Evolutionary conservation across 1,140 invertebrate species (phyloP).

Genomic region (Dendrolimus kikuchii): DNA sequence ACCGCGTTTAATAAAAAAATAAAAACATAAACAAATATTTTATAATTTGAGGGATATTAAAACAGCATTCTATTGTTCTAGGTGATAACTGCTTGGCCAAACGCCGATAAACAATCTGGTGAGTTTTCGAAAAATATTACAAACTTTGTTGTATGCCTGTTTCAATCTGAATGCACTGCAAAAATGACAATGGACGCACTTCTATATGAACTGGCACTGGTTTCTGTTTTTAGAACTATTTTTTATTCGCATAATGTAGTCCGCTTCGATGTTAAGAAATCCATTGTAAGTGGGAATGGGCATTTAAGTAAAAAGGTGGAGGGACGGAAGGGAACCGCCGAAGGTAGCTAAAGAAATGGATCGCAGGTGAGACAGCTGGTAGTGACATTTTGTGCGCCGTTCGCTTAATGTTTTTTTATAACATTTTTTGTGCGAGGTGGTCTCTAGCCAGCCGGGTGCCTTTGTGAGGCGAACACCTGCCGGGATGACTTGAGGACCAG

Average conservation of each 20-base stretch:
- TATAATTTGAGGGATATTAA: slow-evolving; percentile 18
- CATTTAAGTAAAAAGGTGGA: slow-evolving; percentile 8
- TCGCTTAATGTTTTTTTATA: slow-evolving; percentile 27
- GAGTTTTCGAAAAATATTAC: neutral
- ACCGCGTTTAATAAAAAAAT: neutral
- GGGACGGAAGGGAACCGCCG: slow-evolving; percentile 3
- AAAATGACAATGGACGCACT: too few species aligned
- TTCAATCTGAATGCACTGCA: too few species aligned
- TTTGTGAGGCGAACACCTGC: slow-evolving; percentile 56
- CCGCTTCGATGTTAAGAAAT: neutral
- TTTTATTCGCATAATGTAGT: too few species aligned
- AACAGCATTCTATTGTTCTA: slow-evolving; percentile 40
- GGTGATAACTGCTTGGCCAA: slow-evolving; percentile 29
- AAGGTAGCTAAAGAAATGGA: slow-evolving; percentile 14
- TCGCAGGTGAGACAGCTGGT: slow-evolving; percentile 50
- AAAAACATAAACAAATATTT: neutral
- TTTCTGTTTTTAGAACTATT: too few species aligned
- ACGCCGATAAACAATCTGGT: slow-evolving; percentile 14
- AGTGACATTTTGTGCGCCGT: slow-evolving; percentile 50
- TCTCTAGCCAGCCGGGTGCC: slow-evolving; percentile 31
- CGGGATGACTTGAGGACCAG: slow-evolving; percentile 24
- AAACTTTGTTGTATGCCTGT: too few species aligned
- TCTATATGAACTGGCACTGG: too few species aligned
- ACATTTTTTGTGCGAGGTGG: slow-evolving; percentile 41
- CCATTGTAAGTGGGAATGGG: neutral